Conservation (phyloP, 2,888 invertebrate species). For the Mimumesa dahlbomi region DNA sequence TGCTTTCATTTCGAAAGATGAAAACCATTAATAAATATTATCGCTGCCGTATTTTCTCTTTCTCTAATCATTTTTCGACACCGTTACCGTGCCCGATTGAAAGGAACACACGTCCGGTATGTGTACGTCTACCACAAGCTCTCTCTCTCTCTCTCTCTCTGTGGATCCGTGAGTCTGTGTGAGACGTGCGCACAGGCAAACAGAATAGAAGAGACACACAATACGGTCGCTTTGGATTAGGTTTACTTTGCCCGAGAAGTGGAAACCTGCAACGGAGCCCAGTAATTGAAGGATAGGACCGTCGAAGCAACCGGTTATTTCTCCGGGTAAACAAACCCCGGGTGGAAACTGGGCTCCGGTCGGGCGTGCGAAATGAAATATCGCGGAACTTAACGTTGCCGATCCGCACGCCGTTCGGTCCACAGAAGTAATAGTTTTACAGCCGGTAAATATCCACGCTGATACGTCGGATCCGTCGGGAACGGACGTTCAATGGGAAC, state of each 20-base stretch:
- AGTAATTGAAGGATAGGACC: slow-evolving; percentile 62
- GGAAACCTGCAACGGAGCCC: slow-evolving; percentile 50
- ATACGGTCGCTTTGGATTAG: slow-evolving; percentile 54
- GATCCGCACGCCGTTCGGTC: slow-evolving; percentile 31
- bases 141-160: no score
- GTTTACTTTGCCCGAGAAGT: slow-evolving; percentile 60
- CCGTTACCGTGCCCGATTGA: no score
- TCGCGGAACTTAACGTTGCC: slow-evolving; percentile 53
- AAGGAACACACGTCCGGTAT: no score
- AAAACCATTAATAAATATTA: no score
- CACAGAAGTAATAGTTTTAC: slow-evolving; percentile 46
- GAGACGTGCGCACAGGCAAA: slow-evolving; percentile 33
- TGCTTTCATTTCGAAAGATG: no score
- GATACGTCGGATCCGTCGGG: background rate
- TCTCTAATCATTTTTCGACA: no score
- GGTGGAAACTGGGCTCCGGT: slow-evolving; percentile 47
- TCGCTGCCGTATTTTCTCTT: no score
- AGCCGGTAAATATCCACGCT: slow-evolving; percentile 28
- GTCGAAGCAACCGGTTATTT: slow-evolving; percentile 61
- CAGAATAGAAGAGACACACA: slow-evolving; percentile 42
- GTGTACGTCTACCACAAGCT: no score
- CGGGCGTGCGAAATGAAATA: slow-evolving; percentile 62
- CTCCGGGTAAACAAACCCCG: slow-evolving; percentile 60
- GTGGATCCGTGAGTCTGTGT: background rate
- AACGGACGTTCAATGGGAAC: no score